These are phyloP conservation scores for Macrocentrus cingulum DNA, from an alignment of 1,140 invertebrate species.

Conservation along the genomic window DNA sequence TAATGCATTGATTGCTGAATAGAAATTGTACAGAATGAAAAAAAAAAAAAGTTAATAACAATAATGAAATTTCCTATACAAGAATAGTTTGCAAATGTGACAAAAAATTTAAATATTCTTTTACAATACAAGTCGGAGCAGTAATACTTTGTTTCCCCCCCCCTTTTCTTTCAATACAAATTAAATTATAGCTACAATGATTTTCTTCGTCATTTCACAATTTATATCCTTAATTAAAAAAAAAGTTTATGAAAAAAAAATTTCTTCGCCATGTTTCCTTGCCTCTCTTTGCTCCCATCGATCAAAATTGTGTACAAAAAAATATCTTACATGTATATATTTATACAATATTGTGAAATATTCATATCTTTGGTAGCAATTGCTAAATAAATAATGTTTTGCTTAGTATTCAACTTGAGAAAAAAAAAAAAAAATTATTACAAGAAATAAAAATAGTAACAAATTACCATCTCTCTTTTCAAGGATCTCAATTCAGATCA, in stretches of 20 bases:
- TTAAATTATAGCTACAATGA: slow-evolving; percentile 37
- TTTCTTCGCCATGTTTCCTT: not conserved
- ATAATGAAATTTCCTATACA: slow-evolving; percentile 27
- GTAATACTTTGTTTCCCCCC: slow-evolving; percentile 59
- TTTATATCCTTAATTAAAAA: not conserved
- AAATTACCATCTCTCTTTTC: slow-evolving; percentile 4
- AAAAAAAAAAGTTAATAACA: slow-evolving; percentile 34
- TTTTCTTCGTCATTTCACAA: slow-evolving; percentile 5
- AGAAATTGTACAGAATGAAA: too few species aligned
- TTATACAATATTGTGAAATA: slow-evolving; percentile 42
- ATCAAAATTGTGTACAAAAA: slow-evolving; percentile 27
- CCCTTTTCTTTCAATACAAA: slow-evolving; percentile 33
- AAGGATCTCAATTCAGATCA: too few species aligned
- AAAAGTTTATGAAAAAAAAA: slow-evolving; percentile 11
- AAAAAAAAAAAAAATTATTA: slow-evolving; percentile 22
- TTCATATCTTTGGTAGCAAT: slow-evolving; percentile 58
- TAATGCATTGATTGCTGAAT: slow-evolving; percentile 15
- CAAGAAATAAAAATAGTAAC: slow-evolving; percentile 4
- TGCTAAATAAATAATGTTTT: slow-evolving; percentile 56
- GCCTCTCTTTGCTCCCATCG: slow-evolving; percentile 21
- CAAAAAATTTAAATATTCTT: slow-evolving; percentile 29
- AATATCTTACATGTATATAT: slow-evolving; percentile 34
- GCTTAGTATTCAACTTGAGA: slow-evolving; percentile 35
- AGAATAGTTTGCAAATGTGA: slow-evolving; percentile 21
- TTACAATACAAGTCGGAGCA: slow-evolving; percentile 52